These are phyloP conservation scores for Chrysopa pallens DNA, from an alignment of 1,140 invertebrate genomes.

Conservation along the genomic window DNA sequence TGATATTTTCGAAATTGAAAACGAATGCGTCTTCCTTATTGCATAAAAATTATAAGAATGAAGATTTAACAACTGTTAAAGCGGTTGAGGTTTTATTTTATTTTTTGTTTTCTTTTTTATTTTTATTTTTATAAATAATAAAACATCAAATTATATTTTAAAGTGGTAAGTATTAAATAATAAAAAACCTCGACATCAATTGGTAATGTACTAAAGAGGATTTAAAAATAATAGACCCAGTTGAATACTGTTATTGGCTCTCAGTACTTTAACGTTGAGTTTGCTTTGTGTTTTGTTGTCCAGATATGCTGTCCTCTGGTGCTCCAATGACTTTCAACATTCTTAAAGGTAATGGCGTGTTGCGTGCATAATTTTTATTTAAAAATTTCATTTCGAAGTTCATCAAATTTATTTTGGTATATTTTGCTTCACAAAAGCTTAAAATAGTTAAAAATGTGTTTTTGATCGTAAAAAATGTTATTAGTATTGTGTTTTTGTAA, in stretches of 20 bases:
- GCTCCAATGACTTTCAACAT: constrained; percentile 57
- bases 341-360: constrained; percentile 44
- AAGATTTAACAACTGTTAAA: too few relatives aligned
- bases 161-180: too few relatives aligned
- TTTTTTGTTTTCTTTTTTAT: constrained; percentile 3
- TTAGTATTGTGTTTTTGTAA: too few relatives aligned
- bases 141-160: constrained; percentile 5
- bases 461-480: too few relatives aligned
- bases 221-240: constrained; percentile 16
- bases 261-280: constrained; percentile 15
- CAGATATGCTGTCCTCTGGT: constrained; percentile 55
- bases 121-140: constrained; percentile 22
- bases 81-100: not conserved
- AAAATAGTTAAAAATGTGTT: too few relatives aligned
- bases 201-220: not conserved
- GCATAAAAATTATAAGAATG: too few relatives aligned
- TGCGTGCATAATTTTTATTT: not conserved
- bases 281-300: constrained; percentile 41
- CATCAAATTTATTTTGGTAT: not conserved
- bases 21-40: too few relatives aligned
- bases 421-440: too few relatives aligned
- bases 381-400: constrained; percentile 3
- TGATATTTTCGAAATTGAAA: too few relatives aligned
- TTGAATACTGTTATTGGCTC: constrained; percentile 1
- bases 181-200: not conserved